Base-by-base conservation (phyloP, 2,888 invertebrate species). In the Anthoptus insignis region DNA sequence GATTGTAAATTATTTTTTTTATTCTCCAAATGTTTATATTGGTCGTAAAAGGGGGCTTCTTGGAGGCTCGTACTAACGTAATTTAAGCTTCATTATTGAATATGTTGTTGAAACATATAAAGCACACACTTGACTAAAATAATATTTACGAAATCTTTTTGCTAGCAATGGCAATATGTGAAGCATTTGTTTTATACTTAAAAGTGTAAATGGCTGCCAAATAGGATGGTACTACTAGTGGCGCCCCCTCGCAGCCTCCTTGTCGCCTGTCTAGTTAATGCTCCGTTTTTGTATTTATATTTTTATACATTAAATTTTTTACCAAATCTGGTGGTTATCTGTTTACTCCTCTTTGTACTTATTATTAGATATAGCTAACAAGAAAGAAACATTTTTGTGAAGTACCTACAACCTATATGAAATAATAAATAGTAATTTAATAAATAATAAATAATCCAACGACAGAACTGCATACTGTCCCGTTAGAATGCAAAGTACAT, bases 221-320 rank as follows among this genome's bases (percentile, higher is more conserved):
- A 19, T 32, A 53, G 6, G 29, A 29, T 24, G 13, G 24, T 49
- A 24, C 7, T 19, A 27, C 3, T 21, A 54, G 11, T 6, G n/a
- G 27, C 24, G 47, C 42, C 42, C 42, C 42, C 42, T 6, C 39
- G 32, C 47, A 32, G 16, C 54, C 24, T n/a, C 53, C n/a, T 13
- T 24, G 50, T 37, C 45, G 29, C 42, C 47, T 34, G 27, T 47
- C n/a, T 49, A 57, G 45, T 45, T 57, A 59, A 59, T 49, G 49
- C 59, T 59, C 57, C 49, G 49, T 68, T 57, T 53, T 47, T 70
- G 71, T 71, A 68, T 71, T 70, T 68, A 71, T 66, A 68, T 66
- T 72, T 73, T 71, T 71, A 82, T 83, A 82, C 78, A 85, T 81
- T 80, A 66, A 66, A 81, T 77, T 79, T 80, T 81, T 82, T 80